A percentile compares a stretch with the other conserved stretches of the same genome.
Evolutionary conservation across 1,140 invertebrate genomes (phyloP).

Genomic region (Danaus plexippus): DNA sequence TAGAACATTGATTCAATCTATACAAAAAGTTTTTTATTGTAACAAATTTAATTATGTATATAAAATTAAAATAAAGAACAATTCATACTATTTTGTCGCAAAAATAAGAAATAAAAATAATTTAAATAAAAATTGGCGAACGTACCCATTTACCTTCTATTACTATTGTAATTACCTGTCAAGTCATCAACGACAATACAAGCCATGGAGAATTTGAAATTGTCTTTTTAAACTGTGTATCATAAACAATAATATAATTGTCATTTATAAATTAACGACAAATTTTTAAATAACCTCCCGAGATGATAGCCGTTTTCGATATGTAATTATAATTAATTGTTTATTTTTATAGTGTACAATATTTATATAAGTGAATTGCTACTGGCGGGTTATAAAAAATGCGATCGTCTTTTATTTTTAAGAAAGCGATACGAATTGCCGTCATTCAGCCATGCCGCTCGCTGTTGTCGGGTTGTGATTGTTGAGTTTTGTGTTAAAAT

Average conservation of each 20-base stretch:
- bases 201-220: slow-evolving; percentile 2
- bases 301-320: slow-evolving; percentile 32
- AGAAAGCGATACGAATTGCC: slow-evolving; percentile 24
- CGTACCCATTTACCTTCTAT: too few species aligned
- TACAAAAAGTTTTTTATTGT: too few species aligned
- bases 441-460: slow-evolving; percentile 20
- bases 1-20: too few species aligned
- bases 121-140: too few species aligned
- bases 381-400: slow-evolving; percentile 8
- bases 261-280: too few species aligned
- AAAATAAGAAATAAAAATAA: too few species aligned
- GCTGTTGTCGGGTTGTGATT: slow-evolving; percentile 21
- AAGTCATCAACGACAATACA: too few species aligned
- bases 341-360: slow-evolving; percentile 9
- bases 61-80: too few species aligned
- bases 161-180: too few species aligned
- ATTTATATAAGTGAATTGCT: slow-evolving; percentile 12
- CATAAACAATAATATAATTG: too few species aligned
- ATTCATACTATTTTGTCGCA: too few species aligned
- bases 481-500: slow-evolving; percentile 34
- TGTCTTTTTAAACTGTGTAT: slow-evolving; percentile 1
- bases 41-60: too few species aligned
- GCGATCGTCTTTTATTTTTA: slow-evolving; percentile 10
- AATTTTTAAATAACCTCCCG: neutral
- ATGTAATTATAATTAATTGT: slow-evolving; percentile 28